Evolutionary conservation across 2,888 invertebrate species (phyloP), one percentile per base, ranked within the genome.

Genomic region (Tubulanus polymorphus): DNA sequence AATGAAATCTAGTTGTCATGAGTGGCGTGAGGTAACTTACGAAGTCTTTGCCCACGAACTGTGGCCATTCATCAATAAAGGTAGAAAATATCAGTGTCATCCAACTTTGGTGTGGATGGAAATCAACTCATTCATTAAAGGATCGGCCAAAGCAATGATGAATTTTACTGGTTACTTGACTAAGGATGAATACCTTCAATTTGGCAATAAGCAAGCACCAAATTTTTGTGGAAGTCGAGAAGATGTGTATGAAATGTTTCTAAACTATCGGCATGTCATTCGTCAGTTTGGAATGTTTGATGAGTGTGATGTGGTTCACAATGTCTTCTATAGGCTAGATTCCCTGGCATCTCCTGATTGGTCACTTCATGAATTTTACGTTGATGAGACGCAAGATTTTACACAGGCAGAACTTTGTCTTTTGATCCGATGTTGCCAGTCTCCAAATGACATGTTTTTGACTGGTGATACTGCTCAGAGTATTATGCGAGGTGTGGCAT

Each of bases 321-420:
- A 66, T 30, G 53, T 64, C 12, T 61, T 55, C 37, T 53, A 50
- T 0, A 57, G 70, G 2, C 52, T 70, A 20, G 41, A 53, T 20
- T 50, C 57, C 20, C 32, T 50, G 23, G 45, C 52, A 10, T 27
- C 48, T 5, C 50, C 55, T 15, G 54, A 60, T 6, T 68, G 67
- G 65, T 55, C 62, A 1, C 48, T 70, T 5, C 70, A 69, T 50
- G 66, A 71, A 61, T 56, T 74, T n/a, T 74, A 63, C 58, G 71
- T 74, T 1, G 73, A 74, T 51, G 73, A 74, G 57, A 71, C 71
- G 1, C 73, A 74, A 55, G 73, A 74, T 49, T 74, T 74, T 59
- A 71, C 72, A 0, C 73, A 74, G 54, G 71, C 72, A 23, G 73
- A 74, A 53, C 59, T 74, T n/a, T 67, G 65, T 51, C 64, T 74